phyloP scores from a whole-genome alignment of 2,888 invertebrate genomes.

The Drosophila planitibia region DNA sequence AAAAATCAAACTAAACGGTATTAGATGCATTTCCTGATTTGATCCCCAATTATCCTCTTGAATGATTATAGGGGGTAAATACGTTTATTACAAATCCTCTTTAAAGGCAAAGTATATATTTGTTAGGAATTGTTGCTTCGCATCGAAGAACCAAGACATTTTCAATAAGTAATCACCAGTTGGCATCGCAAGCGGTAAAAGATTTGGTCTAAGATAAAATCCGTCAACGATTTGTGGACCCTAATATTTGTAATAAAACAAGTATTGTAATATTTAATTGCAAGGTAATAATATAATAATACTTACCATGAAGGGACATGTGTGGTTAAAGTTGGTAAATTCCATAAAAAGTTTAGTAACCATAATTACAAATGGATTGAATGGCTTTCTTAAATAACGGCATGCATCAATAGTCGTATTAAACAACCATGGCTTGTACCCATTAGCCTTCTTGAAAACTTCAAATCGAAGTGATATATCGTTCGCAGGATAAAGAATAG shows the following conservation, averaged over 20 bases:
- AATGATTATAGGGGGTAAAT: background rate
- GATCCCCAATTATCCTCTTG: background rate
- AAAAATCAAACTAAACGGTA: no score
- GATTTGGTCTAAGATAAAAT: slow-evolving; percentile 1
- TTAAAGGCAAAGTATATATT: slow-evolving; percentile 36
- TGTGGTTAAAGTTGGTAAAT: slow-evolving; percentile 30
- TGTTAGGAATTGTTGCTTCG: slow-evolving; percentile 22
- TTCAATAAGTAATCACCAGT: slow-evolving; percentile 34
- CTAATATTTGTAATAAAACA: background rate
- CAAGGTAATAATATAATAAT: background rate
- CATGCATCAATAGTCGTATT: slow-evolving; percentile 19
- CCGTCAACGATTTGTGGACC: slow-evolving; percentile 23
- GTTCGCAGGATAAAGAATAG: slow-evolving; percentile 17
- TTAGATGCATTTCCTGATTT: no score
- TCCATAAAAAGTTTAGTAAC: slow-evolving; percentile 2
- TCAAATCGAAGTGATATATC: background rate
- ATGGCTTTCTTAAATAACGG: slow-evolving; percentile 2
- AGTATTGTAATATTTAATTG: background rate
- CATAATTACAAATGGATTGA: slow-evolving; percentile 13
- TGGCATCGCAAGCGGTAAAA: slow-evolving; percentile 4
- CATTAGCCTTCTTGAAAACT: slow-evolving; percentile 39
- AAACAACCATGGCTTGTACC: slow-evolving; percentile 36
- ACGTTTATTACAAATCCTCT: slow-evolving; percentile 7
- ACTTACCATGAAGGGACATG: slow-evolving; percentile 34
- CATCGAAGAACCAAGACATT: slow-evolving; percentile 28